Conservation (phyloP, 2,888 invertebrate species). For the Rhagonycha lutea region DNA sequence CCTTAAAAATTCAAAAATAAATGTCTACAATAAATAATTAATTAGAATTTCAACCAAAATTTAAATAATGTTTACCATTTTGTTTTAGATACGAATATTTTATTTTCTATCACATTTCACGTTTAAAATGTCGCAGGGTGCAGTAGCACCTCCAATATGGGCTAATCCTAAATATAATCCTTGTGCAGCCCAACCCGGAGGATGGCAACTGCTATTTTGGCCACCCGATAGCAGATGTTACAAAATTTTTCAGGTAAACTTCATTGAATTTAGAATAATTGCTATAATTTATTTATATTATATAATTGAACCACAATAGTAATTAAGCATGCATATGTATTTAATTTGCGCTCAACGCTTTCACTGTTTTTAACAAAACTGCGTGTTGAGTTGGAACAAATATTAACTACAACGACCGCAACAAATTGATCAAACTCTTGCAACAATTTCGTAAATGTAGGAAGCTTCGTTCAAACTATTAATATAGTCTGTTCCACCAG, state of each 20-base stretch:
- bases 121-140: slow-evolving; percentile 49
- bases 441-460: neutral
- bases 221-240: slow-evolving; percentile 83
- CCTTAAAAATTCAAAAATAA: too few species aligned
- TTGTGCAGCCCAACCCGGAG: slow-evolving; percentile 77
- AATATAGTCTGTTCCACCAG: too few species aligned
- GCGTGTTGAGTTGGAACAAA: neutral
- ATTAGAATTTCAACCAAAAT: too few species aligned
- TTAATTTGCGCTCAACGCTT: neutral
- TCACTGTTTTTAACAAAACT: neutral
- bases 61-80: neutral
- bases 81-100: slow-evolving; percentile 13
- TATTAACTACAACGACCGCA: neutral
- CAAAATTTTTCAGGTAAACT: slow-evolving; percentile 76
- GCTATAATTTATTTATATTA: neutral
- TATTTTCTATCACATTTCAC: slow-evolving; percentile 8
- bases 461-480: neutral
- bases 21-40: too few species aligned
- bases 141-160: slow-evolving; percentile 84
- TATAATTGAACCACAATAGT: neutral
- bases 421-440: neutral
- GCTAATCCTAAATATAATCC: slow-evolving; percentile 81
- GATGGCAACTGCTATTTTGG: slow-evolving; percentile 88
- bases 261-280: neutral
- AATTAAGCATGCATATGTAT: neutral